Conservation (phyloP, 2,888 invertebrate species). For the Heteropelma amictum region DNA sequence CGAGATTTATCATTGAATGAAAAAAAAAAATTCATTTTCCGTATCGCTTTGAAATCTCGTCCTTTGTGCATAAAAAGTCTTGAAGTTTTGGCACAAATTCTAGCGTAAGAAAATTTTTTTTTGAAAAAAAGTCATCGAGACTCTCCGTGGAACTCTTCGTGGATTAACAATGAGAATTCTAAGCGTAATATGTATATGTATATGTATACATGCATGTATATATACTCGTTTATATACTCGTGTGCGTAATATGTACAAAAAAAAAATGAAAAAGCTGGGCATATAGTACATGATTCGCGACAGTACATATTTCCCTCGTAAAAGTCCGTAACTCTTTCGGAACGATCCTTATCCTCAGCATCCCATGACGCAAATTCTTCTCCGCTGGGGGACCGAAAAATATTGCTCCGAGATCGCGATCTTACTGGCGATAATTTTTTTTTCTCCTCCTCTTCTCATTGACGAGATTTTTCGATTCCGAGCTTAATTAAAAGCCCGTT, state of each 20-base stretch:
- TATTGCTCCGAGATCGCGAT: constrained; percentile 3
- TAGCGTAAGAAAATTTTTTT: too few relatives aligned
- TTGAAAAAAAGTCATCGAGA: too few relatives aligned
- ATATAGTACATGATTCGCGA: constrained; percentile 40
- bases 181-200: constrained; percentile 19
- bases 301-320: constrained; percentile 31
- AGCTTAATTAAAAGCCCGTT: too few relatives aligned
- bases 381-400: constrained; percentile 20
- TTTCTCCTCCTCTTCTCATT: background rate
- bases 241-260: constrained; percentile 28
- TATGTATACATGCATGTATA: too few relatives aligned
- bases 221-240: too few relatives aligned
- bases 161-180: constrained; percentile 36
- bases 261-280: too few relatives aligned
- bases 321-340: constrained; percentile 34
- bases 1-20: too few relatives aligned
- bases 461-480: too few relatives aligned
- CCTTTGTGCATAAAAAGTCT: too few relatives aligned
- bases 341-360: constrained; percentile 9
- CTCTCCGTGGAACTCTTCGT: constrained; percentile 16
- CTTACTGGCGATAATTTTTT: background rate
- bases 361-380: constrained; percentile 49
- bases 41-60: too few relatives aligned
- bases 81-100: too few relatives aligned
- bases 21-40: too few relatives aligned